Evolutionary conservation across 2,113 vertebrate species (phyloP), one percentile per base, ranked within the genome.

Genomic region (Eolophus roseicapilla): DNA sequence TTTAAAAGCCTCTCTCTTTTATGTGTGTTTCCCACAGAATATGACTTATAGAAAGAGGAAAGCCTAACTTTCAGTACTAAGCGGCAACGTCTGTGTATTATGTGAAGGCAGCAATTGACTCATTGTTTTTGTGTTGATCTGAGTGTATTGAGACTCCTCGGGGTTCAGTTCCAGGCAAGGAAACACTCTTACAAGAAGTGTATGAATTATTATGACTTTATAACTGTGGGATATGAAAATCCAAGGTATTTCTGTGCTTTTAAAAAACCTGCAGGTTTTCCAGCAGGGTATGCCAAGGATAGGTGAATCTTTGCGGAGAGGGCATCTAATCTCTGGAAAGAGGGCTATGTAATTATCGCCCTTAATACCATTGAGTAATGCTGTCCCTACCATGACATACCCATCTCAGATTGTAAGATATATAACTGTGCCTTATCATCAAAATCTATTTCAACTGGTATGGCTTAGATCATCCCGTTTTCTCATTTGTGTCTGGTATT

Each of bases 401-500:
- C 93, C 81, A 76, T 79, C 63, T 68, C 53, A 88, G 76, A 92
- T 13, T 70, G 44, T 92, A 50, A 89, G 81, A 93, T 85, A 35
- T 80, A 85, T 80, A 76, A 74, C 75, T 55, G n/a, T 95, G 80
- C 71, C 80, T 96, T 96, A 96, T 93, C 87, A 88, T 73, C 86
- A 86, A 80, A 95, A 95, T 95, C 95, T 90, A 35, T 93, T 95
- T 92, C 91, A 92, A 78, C 93, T 81, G 44, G 43, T 92, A 95
- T 73, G 71, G 55, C 92, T 95, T 83, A 92, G 94, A 93, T 91
- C 76, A 68, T 84, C 76, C 60, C 84, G 62, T 89, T 96, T 96
- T 96, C 96, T 90, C 92, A 88, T 95, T 96, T 96, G 91, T 94
- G 91, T 88, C 84, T 92, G 90, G 82, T 93, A 95, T 96, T 97